Base-by-base conservation (phyloP, 1,140 invertebrate species). In the Drosophila santomea region DNA sequence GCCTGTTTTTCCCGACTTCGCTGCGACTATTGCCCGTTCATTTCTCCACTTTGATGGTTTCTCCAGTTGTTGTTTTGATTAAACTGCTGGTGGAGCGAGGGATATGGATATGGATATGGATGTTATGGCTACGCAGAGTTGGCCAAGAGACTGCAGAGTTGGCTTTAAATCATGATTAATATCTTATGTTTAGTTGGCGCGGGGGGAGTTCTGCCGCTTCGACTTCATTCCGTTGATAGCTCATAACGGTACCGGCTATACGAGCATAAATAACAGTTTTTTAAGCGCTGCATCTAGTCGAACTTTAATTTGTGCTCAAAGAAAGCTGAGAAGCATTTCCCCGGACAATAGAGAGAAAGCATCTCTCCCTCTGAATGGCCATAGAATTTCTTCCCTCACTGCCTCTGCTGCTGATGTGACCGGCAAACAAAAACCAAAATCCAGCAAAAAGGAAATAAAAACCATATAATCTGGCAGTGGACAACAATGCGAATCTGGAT, bases 91-190 rank as follows among this genome's bases (percentile, higher is more conserved):
- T 35, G 25, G 15, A 32, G 23, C 23, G 23, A 25, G 48, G 25
- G 12, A 15, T 20, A 45, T 44, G 41, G 28, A n/a, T 32, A 32
- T 32, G 36, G 36, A 12, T 38, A 39, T 39, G 38, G 10, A 20
- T n/a, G 61, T 63, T 38, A 43, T 6, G 23, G 45, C 15, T 12
- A 56, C 50, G 38, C 50, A 62, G 25, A 36, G 20, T 35, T 28
- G 11, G 28, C 14, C 14, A 39, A 20, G 15, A 54, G 32, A 3
- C 3, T 10, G 5, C 3, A 15, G 67, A 35, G 35, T 14, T 43
- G 64, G 10, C 23, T 36, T 68, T 50, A 71, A 72, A 72, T 72
- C 68, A 71, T 72, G 66, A 72, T 72, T 72, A 72, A 72, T 72
- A 57, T 72, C 66, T 57, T 57, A 69, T 41, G 67, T 38, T 48